Conservation (phyloP, 2,797 vertebrate genomes). For the Protosalanx chinensis region DNA sequence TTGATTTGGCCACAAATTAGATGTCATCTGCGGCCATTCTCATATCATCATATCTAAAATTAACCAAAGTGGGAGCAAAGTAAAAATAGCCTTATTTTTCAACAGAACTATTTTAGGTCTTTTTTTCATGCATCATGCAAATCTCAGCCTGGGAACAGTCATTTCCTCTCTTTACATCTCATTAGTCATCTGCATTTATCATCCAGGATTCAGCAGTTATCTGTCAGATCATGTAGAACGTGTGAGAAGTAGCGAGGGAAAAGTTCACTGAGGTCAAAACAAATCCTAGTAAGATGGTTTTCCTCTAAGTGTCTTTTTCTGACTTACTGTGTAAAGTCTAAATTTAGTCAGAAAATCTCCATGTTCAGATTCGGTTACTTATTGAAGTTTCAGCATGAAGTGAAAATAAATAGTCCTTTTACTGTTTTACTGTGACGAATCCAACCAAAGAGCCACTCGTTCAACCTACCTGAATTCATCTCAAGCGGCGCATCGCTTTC, state of each 20-base stretch:
- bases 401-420: too few species aligned
- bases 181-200: slow-evolving; percentile 37
- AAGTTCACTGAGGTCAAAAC: neutral
- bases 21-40: slow-evolving; percentile 48
- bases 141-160: slow-evolving; percentile 52
- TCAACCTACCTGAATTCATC: too few species aligned
- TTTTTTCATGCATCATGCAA: slow-evolving; percentile 51
- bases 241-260: neutral
- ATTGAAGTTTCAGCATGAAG: too few species aligned
- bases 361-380: too few species aligned
- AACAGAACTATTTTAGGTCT: slow-evolving; percentile 57
- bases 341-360: too few species aligned
- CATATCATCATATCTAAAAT: slow-evolving; percentile 50
- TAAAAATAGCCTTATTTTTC: slow-evolving; percentile 59
- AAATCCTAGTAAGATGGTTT: too few species aligned
- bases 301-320: too few species aligned
- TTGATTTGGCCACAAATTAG: slow-evolving; percentile 35
- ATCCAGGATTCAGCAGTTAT: slow-evolving; percentile 39
- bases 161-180: slow-evolving; percentile 47
- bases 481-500: neutral
- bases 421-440: too few species aligned
- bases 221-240: neutral
- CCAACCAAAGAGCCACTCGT: too few species aligned
- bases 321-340: too few species aligned
- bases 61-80: slow-evolving; percentile 48